Base-by-base conservation (phyloP, 2,888 invertebrate species). In the Dolomedes plantarius region DNA sequence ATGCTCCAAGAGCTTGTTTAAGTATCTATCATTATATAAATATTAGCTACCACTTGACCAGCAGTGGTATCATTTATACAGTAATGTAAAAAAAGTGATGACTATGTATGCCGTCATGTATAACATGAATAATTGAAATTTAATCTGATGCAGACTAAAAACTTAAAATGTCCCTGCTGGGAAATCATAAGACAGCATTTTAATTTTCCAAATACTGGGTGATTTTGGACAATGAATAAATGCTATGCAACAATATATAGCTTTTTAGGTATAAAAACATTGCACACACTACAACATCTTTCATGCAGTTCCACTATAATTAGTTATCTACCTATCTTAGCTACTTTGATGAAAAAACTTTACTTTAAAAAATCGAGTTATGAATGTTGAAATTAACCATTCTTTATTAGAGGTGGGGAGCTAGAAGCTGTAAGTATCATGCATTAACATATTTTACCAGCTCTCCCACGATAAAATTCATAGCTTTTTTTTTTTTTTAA, bases 61-160 rank as follows among this genome's bases (percentile, higher is more conserved):
- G 83, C 83, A 83, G 72, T 77, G 83, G 65, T 56, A 74, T 13
- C 28, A 36, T 69, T 19, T 62, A 16, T 67, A 77, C 50, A 72
- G 27, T 77, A 23, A 62, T 64, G n/a, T n/a, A n/a, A 80, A 80
- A 72, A 27, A 74, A 56, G 13, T 56, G 56, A 23, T 56, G 32
- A 67, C 62, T 67, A 64, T 39, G 41, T 50, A 36, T 69, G 19
- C 41, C n/a, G 36, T 86, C 85, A 86, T 86, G 85, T 86, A 86
- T 86, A 86, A 86, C 85, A 86, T 86, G 85, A 86, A 86, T 68
- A 74, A 46, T n/a, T n/a, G n/a, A n/a, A n/a, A n/a, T 78, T 74
- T 68, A 79, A 86, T 86, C 85, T 86, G 85, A 86, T 86, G 77
- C 85, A 86, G 85, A 86, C 85, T 74, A 85, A 85, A 46, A 65